Percentiles rank a stretch among this genome's conserved stretches.
These are phyloP conservation scores for Stigmatopora argus DNA, from an alignment of 2,113 vertebrate species.

Conservation along the genomic window DNA sequence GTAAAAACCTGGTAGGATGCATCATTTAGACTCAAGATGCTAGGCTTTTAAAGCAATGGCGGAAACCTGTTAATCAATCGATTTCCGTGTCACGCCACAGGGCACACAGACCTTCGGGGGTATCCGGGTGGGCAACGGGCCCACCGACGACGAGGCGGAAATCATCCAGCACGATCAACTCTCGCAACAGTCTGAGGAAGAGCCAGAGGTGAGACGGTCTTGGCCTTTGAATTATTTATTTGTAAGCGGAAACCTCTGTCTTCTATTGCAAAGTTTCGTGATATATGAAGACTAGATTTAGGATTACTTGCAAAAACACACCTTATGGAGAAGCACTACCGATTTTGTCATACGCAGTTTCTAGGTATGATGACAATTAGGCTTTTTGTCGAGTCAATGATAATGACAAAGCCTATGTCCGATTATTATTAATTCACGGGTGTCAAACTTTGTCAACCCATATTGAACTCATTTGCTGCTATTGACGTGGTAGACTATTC, in stretches of 20 bases:
- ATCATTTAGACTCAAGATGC: neutral
- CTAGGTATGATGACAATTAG: too few species aligned
- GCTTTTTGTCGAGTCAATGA: too few species aligned
- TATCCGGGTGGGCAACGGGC: slow-evolving; percentile 93
- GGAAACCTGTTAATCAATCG: too few species aligned
- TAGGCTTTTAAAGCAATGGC: too few species aligned
- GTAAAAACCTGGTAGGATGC: slow-evolving; percentile 81
- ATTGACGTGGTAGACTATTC: too few species aligned
- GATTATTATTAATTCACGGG: too few species aligned
- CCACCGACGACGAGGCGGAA: slow-evolving; percentile 96
- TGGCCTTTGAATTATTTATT: slow-evolving; percentile 54
- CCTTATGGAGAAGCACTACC: too few species aligned
- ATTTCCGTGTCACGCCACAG: slow-evolving; percentile 63
- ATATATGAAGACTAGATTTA: slow-evolving; percentile 17
- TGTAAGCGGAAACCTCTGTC: slow-evolving; percentile 26
- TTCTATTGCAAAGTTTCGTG: slow-evolving; percentile 36
- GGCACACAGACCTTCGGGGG: slow-evolving; percentile 94
- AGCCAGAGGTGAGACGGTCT: slow-evolving; percentile 81
- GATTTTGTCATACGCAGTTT: too few species aligned
- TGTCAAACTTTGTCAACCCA: too few species aligned
- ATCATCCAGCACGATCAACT: slow-evolving; percentile 98
- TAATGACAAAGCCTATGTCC: too few species aligned
- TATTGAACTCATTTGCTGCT: too few species aligned
- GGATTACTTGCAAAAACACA: neutral
- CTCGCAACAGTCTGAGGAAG: slow-evolving; percentile 87